These are phyloP conservation scores for Struthio camelus DNA, from an alignment of 2,113 vertebrate species.

Conservation along the genomic window DNA sequence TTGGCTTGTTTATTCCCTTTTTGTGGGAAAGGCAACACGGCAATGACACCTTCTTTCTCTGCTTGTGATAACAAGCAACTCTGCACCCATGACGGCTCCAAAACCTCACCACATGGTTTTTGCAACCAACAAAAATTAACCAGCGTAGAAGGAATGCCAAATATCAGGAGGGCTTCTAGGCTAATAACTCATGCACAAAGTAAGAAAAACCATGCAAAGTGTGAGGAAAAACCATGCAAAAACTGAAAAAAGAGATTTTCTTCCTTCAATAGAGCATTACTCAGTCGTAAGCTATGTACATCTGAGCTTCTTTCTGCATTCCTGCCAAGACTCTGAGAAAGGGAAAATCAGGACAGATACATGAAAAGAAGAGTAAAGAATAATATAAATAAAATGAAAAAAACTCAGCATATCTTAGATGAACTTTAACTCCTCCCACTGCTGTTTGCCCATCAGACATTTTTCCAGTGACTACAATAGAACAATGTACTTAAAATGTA, in stretches of 20 bases:
- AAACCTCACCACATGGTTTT: neutral
- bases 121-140: neutral
- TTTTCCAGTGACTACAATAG: neutral
- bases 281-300: slow-evolving; percentile 8
- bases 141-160: neutral
- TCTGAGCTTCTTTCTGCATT: neutral
- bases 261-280: neutral
- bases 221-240: neutral
- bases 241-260: neutral
- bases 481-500: neutral
- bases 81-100: neutral
- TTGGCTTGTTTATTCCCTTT: neutral
- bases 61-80: neutral
- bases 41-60: neutral
- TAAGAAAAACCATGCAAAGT: neutral
- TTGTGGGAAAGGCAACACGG: neutral
- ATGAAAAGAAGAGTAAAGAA: neutral
- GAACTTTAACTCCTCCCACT: neutral
- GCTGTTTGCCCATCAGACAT: neutral
- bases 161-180: neutral
- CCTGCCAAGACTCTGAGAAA: neutral
- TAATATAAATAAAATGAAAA: neutral
- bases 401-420: neutral
- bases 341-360: neutral
- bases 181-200: neutral